Evolutionary conservation across 2,888 invertebrate species (phyloP).

Genomic region (Yponomeuta evonymella): DNA sequence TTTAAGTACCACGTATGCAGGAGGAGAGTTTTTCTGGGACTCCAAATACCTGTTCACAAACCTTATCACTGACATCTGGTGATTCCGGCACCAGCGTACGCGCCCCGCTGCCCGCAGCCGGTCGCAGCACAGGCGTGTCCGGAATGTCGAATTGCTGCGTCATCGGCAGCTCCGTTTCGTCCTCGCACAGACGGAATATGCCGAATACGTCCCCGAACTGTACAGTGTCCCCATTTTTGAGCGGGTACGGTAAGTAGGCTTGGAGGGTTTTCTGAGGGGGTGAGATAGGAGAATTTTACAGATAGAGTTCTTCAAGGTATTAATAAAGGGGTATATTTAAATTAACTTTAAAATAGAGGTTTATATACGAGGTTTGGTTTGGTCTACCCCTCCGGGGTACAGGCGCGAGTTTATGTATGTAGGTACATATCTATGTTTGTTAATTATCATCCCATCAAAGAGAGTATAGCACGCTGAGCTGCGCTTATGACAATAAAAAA

Average conservation of each 20-base stretch:
- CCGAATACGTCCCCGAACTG: conserved; percentile 65
- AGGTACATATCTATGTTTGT: too few species aligned
- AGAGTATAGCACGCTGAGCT: too few species aligned
- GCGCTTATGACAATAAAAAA: too few species aligned
- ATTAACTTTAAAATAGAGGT: too few species aligned
- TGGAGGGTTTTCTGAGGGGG: conserved; percentile 44
- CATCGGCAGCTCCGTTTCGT: conserved; percentile 54
- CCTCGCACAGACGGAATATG: conserved; percentile 53
- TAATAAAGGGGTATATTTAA: too few species aligned
- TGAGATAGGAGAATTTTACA: not conserved
- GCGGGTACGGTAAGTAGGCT: conserved; percentile 54
- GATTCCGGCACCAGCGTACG: conserved; percentile 56
- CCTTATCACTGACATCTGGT: conserved; percentile 63
- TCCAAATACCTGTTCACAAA: conserved; percentile 27
- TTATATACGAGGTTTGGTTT: too few species aligned
- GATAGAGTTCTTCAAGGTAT: not conserved
- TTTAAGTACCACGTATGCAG: too few species aligned
- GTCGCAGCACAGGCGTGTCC: conserved; percentile 44
- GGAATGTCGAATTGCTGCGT: conserved; percentile 41
- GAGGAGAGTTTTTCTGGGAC: too few species aligned
- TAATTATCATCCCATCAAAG: too few species aligned
- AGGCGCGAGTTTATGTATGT: too few species aligned
- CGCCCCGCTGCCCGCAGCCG: conserved; percentile 19
- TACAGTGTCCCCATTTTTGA: conserved; percentile 56
- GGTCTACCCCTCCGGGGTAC: too few species aligned